Evolutionary conservation across 2,113 vertebrate genomes (phyloP).

Genomic region (Trematomus loennbergii): DNA sequence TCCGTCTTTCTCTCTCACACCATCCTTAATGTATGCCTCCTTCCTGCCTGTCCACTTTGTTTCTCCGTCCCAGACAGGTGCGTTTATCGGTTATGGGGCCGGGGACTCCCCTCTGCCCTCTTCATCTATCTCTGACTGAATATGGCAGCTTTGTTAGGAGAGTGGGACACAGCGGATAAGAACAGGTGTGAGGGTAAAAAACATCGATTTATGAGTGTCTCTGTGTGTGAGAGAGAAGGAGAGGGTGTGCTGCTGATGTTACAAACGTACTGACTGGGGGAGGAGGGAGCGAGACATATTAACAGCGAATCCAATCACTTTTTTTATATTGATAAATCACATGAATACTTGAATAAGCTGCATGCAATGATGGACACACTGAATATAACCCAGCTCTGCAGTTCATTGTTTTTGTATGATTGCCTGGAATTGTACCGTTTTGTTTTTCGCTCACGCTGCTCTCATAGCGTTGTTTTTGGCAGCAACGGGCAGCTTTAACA

Average conservation of each 20-base stretch:
- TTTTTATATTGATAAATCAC: background rate
- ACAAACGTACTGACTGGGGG: background rate
- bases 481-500: background rate
- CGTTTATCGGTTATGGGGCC: conserved; percentile 34
- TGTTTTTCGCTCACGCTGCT: background rate
- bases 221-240: background rate
- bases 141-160: conserved; percentile 37
- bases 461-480: background rate
- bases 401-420: background rate
- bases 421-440: too few relatives aligned
- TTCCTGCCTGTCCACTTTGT: conserved; percentile 6
- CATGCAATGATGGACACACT: background rate
- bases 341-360: background rate
- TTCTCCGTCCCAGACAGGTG: conserved; percentile 37
- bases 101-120: conserved; percentile 28
- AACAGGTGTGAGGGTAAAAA: conserved; percentile 31
- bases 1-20: background rate
- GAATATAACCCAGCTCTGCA: background rate
- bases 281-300: background rate
- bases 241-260: conserved; percentile 1
- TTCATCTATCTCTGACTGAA: conserved; percentile 52
- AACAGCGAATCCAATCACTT: background rate
- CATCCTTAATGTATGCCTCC: conserved; percentile 4
- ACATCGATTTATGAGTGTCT: conserved; percentile 20
- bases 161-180: conserved; percentile 18